Evolutionary conservation across 2,113 vertebrate species (phyloP).

Genomic region (Anhinga rufa): DNA sequence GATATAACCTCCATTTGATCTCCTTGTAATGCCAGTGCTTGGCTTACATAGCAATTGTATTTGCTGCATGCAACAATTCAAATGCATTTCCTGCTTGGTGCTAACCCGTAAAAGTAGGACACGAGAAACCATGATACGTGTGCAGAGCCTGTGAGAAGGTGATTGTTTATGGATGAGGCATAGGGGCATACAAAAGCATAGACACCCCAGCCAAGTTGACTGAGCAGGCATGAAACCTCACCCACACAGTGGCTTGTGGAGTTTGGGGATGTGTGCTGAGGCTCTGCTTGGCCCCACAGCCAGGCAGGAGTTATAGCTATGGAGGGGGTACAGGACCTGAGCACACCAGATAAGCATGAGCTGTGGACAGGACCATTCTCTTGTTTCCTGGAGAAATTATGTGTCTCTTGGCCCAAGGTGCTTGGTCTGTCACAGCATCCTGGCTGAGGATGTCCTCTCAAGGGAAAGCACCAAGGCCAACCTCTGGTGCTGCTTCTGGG

Average conservation of each 20-base stretch:
- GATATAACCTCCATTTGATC: background rate
- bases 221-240: background rate
- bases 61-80: background rate
- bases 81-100: background rate
- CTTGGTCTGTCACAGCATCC: background rate
- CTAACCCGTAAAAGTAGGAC: background rate
- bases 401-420: background rate
- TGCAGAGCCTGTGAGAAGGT: background rate
- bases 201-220: background rate
- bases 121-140: accelerated
- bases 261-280: background rate
- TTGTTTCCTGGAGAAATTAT: background rate
- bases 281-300: background rate
- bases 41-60: background rate
- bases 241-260: background rate
- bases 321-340: background rate
- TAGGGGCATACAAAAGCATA: background rate
- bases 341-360: background rate
- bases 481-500: background rate
- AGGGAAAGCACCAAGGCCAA: background rate
- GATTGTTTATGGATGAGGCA: background rate
- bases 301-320: background rate
- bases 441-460: background rate
- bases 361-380: background rate
- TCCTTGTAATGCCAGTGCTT: background rate